A percentile compares a stretch with the other conserved stretches of the same genome.
Conservation (phyloP, 2,113 vertebrate genomes). For the Zapus hudsonius region DNA sequence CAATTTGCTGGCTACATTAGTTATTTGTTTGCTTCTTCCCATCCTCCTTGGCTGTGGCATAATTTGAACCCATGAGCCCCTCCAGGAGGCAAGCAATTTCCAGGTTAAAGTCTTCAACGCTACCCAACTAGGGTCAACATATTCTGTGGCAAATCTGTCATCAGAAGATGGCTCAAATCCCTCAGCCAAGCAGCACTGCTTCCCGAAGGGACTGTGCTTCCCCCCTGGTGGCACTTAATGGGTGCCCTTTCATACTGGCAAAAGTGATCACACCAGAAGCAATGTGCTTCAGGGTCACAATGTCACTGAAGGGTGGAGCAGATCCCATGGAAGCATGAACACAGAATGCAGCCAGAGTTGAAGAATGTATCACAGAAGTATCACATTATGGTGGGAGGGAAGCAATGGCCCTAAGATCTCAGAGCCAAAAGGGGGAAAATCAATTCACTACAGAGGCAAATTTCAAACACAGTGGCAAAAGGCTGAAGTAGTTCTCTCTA, state of each 20-base stretch:
- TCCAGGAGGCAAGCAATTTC: conserved; percentile 73
- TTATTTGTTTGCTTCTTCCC: conserved; percentile 48
- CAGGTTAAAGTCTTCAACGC: conserved; percentile 56
- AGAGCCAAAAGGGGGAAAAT: conserved; percentile 19
- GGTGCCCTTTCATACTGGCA: background rate
- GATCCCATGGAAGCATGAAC: conserved; percentile 31
- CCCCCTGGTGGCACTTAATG: background rate
- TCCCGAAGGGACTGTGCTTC: background rate
- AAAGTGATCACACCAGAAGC: background rate
- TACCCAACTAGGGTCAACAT: background rate
- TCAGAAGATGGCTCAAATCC: background rate
- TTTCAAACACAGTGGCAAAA: conserved; percentile 29
- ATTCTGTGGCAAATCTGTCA: conserved; percentile 40
- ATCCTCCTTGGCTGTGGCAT: conserved; percentile 17
- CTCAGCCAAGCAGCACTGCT: background rate
- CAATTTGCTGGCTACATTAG: conserved; percentile 53
- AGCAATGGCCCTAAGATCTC: background rate
- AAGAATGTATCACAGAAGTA: conserved; percentile 21
- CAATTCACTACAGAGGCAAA: background rate
- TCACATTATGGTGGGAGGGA: background rate
- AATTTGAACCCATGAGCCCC: conserved; percentile 56
- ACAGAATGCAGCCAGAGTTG: background rate
- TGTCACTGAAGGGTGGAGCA: background rate
- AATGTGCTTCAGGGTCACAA: background rate
- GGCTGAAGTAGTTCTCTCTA: background rate